Percentiles rank a stretch among this genome's conserved stretches.
Evolutionary conservation across 2,888 invertebrate species (phyloP).

Genomic region (Sipha maydis): DNA sequence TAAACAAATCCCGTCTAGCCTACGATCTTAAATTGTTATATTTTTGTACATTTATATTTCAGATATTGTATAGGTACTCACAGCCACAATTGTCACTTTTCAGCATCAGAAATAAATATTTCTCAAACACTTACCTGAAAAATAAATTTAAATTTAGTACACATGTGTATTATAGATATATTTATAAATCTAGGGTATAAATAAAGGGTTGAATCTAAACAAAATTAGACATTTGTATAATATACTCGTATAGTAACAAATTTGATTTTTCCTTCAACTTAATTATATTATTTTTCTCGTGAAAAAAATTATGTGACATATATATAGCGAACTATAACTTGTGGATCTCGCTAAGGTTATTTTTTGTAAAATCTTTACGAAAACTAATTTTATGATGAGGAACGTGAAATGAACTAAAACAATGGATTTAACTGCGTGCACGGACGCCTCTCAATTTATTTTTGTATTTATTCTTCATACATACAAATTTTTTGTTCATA

Average conservation of each 20-base stretch:
- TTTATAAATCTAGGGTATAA: too few relatives aligned
- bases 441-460: background rate
- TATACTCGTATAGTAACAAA: too few relatives aligned
- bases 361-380: too few relatives aligned
- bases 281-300: too few relatives aligned
- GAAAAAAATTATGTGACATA: too few relatives aligned
- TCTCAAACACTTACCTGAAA: background rate
- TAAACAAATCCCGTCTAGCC: background rate
- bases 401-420: background rate
- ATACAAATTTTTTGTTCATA: background rate
- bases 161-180: background rate
- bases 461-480: background rate
- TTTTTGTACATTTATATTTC: background rate
- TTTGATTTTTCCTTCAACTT: too few relatives aligned
- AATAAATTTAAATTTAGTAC: background rate
- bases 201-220: too few relatives aligned
- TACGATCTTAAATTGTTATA: background rate
- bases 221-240: too few relatives aligned
- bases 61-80: background rate
- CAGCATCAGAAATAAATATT: background rate
- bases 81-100: background rate
- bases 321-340: too few relatives aligned
- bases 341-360: too few relatives aligned
- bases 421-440: background rate
- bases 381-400: background rate